Evolutionary conservation across 2,888 invertebrate genomes (phyloP).

Genomic region (Coleophora flavipennella): DNA sequence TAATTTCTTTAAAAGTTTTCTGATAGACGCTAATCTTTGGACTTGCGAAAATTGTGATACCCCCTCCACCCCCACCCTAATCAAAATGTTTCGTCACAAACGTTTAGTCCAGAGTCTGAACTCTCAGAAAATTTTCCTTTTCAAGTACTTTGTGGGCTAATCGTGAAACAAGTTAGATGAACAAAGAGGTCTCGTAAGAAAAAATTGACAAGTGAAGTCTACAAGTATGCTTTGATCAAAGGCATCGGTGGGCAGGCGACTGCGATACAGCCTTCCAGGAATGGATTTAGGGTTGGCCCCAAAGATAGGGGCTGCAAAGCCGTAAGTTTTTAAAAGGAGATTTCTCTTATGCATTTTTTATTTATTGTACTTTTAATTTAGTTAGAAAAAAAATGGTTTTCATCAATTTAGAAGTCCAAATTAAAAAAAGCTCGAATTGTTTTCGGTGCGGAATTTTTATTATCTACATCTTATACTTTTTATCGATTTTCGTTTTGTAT

Average conservation of each 20-base stretch:
- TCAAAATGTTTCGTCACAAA: conserved; percentile 22
- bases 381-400: too few relatives aligned
- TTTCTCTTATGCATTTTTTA: too few relatives aligned
- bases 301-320: too few relatives aligned
- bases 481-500: too few relatives aligned
- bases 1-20: conserved; percentile 32
- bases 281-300: too few relatives aligned
- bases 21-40: conserved; percentile 26
- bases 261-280: conserved; percentile 5
- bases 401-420: too few relatives aligned
- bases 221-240: conserved; percentile 53
- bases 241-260: conserved; percentile 32
- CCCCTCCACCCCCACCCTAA: too few relatives aligned
- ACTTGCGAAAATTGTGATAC: conserved; percentile 27
- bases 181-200: conserved; percentile 37
- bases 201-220: conserved; percentile 42
- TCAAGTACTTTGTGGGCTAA: conserved; percentile 32
- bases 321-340: too few relatives aligned
- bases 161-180: conserved; percentile 36
- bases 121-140: conserved; percentile 36
- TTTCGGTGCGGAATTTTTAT: too few relatives aligned
- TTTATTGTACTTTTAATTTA: too few relatives aligned
- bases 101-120: conserved; percentile 22
- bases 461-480: too few relatives aligned
- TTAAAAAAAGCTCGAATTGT: too few relatives aligned